Conservation (phyloP, 1,140 invertebrate species). For the Wasmannia auropunctata region DNA sequence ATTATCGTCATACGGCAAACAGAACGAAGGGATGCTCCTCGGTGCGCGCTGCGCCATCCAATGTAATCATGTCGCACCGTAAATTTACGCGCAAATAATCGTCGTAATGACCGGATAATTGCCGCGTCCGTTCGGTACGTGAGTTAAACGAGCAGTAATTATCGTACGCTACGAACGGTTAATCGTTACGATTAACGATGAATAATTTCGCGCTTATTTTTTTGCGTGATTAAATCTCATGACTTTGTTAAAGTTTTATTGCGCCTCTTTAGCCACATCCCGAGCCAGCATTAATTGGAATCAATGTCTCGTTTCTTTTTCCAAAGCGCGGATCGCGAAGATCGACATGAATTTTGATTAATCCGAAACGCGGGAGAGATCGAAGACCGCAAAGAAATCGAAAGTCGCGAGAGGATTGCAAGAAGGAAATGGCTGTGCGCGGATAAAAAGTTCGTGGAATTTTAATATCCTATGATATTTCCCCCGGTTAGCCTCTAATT, state of each 20-base stretch:
- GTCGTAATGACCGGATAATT: constrained; percentile 28
- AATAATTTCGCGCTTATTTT: constrained; percentile 35
- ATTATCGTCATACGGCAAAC: constrained; percentile 33
- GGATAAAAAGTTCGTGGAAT: not conserved
- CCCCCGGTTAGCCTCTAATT: not conserved
- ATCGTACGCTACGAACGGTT: constrained; percentile 1
- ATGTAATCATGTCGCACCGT: constrained; percentile 15
- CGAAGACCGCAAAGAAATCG: not conserved
- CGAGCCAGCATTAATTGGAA: not conserved
- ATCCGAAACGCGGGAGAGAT: not conserved
- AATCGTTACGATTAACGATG: constrained; percentile 13
- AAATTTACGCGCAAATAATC: constrained; percentile 34
- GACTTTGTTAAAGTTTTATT: constrained; percentile 16
- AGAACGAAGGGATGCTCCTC: not conserved
- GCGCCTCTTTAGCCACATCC: not conserved
- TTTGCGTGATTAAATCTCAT: not conserved
- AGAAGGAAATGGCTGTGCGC: not conserved
- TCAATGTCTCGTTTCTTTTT: not conserved
- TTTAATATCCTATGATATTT: not conserved
- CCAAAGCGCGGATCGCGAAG: not conserved
- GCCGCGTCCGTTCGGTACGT: not conserved
- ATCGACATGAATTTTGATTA: constrained; percentile 1
- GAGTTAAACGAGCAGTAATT: constrained; percentile 17
- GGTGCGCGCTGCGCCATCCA: not conserved
- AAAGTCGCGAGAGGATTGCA: not conserved